Percentiles rank a stretch among this genome's conserved stretches.
These are phyloP conservation scores for Falco biarmicus DNA, from an alignment of 2,797 vertebrate species.

Conservation along the genomic window DNA sequence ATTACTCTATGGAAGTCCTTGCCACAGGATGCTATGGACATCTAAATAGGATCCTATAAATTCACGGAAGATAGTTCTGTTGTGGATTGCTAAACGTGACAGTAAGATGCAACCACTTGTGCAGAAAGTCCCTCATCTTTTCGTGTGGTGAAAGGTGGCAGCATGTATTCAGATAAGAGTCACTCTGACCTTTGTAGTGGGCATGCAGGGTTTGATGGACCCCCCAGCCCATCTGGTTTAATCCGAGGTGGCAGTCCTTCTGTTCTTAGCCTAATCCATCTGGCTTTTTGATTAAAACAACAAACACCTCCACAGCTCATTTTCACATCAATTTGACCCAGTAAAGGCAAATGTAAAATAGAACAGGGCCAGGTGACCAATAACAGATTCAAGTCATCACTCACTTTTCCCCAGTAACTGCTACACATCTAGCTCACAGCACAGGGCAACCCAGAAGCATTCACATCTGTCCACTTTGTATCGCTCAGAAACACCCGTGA, in stretches of 20 bases:
- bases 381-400: not conserved
- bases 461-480: not conserved
- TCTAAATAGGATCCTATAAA: not conserved
- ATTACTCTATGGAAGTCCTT: not conserved
- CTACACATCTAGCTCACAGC: not conserved
- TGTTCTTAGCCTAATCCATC: not conserved
- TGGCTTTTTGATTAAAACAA: not conserved
- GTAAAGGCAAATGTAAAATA: not conserved
- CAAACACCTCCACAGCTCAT: not conserved
- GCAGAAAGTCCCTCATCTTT: not conserved
- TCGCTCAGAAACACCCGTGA: accelerated
- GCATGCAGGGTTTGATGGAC: not conserved
- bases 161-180: not conserved
- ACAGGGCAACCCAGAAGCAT: not conserved
- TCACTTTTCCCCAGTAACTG: not conserved
- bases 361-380: not conserved
- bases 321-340: not conserved
- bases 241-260: not conserved
- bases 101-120: not conserved
- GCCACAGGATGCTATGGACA: not conserved
- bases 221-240: not conserved
- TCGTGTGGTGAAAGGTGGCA: not conserved
- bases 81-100: not conserved
- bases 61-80: not conserved
- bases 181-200: not conserved